Evolutionary conservation across 2,797 vertebrate species (phyloP).

Genomic region (Glyptemys insculpta): DNA sequence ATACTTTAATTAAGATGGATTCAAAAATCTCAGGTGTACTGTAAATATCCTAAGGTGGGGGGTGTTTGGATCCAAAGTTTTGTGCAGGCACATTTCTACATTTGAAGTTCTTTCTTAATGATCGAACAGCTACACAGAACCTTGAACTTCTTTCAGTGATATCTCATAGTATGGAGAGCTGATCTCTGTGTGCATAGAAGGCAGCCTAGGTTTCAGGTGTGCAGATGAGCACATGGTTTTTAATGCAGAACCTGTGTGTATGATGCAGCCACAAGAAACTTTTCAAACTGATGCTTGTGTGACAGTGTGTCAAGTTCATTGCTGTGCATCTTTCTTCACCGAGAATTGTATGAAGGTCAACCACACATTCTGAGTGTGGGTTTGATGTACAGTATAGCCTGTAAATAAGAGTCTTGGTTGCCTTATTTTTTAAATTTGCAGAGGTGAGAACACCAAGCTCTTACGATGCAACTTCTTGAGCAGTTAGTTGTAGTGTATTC

Average conservation of each 20-base stretch:
- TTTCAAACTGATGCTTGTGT: neutral
- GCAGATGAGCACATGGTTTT: neutral
- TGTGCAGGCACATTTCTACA: neutral
- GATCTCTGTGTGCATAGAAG: rapidly evolving
- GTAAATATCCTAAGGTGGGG: neutral
- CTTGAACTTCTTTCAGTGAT: neutral
- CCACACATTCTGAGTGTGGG: neutral
- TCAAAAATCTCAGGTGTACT: neutral
- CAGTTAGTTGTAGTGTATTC: neutral
- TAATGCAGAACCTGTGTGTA: neutral
- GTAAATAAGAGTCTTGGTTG: neutral
- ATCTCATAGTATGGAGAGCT: neutral
- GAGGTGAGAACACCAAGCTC: neutral
- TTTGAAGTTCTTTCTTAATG: neutral
- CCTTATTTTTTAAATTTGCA: neutral
- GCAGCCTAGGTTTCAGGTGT: neutral
- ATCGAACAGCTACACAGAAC: neutral
- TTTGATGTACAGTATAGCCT: neutral
- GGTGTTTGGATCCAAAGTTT: neutral
- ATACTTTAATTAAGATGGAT: neutral
- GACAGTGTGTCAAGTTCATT: neutral
- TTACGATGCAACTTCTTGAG: neutral
- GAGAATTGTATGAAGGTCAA: neutral
- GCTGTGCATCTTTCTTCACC: neutral
- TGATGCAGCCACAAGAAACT: neutral